Percentiles rank a stretch among this genome's conserved stretches.
Conservation (phyloP, 2,797 vertebrate genomes). For the Gallinago stenura region DNA sequence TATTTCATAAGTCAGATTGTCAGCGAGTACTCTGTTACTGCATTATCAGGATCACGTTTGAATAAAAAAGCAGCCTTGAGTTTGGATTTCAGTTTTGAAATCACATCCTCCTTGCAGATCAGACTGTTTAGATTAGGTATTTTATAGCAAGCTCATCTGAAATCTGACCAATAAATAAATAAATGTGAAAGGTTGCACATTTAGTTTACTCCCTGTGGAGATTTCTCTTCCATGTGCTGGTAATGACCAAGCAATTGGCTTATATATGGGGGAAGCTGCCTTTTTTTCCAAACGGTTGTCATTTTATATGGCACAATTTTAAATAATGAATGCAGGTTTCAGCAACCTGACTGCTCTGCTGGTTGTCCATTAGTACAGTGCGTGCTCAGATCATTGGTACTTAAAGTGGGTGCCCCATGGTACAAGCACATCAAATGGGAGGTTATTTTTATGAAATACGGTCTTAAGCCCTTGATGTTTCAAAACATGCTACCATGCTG, state of each 20-base stretch:
- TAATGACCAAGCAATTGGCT: not conserved
- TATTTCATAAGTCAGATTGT: not conserved
- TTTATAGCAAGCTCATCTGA: not conserved
- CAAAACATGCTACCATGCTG: not conserved
- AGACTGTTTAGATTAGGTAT: not conserved
- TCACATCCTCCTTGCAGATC: not conserved
- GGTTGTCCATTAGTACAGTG: not conserved
- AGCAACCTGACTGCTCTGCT: not conserved
- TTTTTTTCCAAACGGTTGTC: not conserved
- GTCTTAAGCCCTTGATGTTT: not conserved
- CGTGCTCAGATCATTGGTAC: not conserved
- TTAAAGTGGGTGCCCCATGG: not conserved
- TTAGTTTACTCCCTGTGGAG: not conserved
- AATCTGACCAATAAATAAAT: not conserved
- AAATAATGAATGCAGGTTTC: not conserved
- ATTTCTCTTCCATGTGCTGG: not conserved
- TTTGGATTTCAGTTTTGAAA: not conserved
- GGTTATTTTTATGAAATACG: fast-evolving
- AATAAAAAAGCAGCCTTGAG: not conserved
- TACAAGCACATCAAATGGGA: not conserved
- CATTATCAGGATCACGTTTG: not conserved
- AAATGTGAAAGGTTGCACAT: not conserved
- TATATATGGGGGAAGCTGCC: not conserved
- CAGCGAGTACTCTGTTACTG: not conserved
- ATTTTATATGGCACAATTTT: not conserved